phyloP scores from a whole-genome alignment of 2,797 vertebrate species.

The Myioborus miniatus region DNA sequence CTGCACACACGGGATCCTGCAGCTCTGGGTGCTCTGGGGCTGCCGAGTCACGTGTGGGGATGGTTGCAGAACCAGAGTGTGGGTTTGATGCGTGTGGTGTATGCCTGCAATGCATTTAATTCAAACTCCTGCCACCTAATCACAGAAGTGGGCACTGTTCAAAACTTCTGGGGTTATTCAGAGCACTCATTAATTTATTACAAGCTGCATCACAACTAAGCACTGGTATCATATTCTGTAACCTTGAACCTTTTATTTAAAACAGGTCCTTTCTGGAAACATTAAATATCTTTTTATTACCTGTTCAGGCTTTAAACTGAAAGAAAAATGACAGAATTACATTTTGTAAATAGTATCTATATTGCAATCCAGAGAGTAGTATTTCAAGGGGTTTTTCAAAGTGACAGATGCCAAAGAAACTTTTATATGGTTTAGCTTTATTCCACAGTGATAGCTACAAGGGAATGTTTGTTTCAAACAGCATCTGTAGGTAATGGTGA shows the following conservation, averaged over 20 bases:
- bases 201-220: neutral
- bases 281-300: neutral
- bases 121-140: neutral
- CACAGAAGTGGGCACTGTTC: neutral
- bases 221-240: neutral
- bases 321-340: neutral
- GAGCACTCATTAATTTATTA: neutral
- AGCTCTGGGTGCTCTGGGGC: neutral
- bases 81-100: accelerated
- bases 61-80: accelerated
- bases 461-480: neutral
- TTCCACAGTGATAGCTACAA: neutral
- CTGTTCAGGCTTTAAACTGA: neutral
- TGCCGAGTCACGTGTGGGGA: accelerated
- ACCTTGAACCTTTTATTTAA: neutral
- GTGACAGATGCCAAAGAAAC: neutral
- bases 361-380: neutral
- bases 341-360: neutral
- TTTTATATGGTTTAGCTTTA: neutral
- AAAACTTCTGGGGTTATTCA: neutral
- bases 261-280: neutral
- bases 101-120: neutral
- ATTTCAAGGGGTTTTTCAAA: neutral
- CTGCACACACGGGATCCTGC: neutral
- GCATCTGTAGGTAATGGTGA: accelerated